phyloP scores from a whole-genome alignment of 35 echinoderm and acorn worm genomes.

The Strongylocentrotus purpuratus region DNA sequence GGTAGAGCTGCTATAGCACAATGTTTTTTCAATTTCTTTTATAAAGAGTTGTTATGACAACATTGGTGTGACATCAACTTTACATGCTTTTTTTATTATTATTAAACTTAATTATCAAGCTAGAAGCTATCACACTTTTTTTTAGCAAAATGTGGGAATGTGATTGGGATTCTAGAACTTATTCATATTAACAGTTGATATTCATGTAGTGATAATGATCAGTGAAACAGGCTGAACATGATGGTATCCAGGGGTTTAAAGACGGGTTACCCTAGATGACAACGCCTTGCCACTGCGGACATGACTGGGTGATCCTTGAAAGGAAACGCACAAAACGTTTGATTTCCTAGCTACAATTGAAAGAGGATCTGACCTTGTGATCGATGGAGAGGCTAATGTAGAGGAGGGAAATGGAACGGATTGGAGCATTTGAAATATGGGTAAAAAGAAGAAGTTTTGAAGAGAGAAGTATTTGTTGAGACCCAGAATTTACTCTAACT shows the following conservation, averaged over 20 bases:
- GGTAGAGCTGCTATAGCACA: no score
- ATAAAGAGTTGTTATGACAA: no score
- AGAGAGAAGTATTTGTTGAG: not conserved
- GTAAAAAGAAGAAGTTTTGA: not conserved
- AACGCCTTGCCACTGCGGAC: not conserved
- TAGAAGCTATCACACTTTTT: no score
- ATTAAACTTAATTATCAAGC: no score
- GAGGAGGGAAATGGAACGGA: not conserved
- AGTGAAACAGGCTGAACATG: not conserved
- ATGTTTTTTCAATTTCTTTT: no score
- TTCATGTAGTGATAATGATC: not conserved
- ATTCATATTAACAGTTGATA: no score
- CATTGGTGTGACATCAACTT: no score
- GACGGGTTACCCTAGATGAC: not conserved
- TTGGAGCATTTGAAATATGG: not conserved
- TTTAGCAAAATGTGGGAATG: no score
- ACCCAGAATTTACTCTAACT: no score
- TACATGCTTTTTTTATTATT: no score
- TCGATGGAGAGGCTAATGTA: not conserved
- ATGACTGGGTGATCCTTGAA: not conserved
- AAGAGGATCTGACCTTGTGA: not conserved
- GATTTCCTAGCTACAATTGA: conserved; percentile 11
- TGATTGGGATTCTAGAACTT: no score
- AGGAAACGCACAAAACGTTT: not conserved
- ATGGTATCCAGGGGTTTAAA: not conserved